Percentiles rank a stretch among this genome's conserved stretches.
Evolutionary conservation across 2,113 vertebrate species (phyloP).

Genomic region (Lepus americanus): DNA sequence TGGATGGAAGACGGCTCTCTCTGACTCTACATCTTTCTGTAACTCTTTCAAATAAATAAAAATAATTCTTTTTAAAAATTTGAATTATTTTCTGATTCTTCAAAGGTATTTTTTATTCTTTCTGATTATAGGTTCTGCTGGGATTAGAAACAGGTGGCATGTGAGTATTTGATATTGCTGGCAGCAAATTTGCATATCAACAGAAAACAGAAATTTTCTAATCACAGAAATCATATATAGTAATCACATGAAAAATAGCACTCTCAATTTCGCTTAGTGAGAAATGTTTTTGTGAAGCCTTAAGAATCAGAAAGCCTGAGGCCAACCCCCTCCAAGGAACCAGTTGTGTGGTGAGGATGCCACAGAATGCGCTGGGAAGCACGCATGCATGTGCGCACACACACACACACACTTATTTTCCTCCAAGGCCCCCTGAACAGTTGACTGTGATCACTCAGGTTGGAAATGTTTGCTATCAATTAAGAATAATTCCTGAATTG

Average conservation of each 20-base stretch:
- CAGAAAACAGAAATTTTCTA: conserved; percentile 77
- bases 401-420: conserved; percentile 22
- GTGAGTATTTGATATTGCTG: conserved; percentile 46
- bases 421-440: conserved; percentile 31
- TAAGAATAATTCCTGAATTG: conserved; percentile 60
- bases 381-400: background rate
- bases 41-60: too few relatives aligned
- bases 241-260: conserved; percentile 50
- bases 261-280: conserved; percentile 35
- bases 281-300: background rate
- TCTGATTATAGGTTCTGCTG: conserved; percentile 67
- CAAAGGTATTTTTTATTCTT: conserved; percentile 40
- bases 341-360: background rate
- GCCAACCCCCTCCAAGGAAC: background rate
- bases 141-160: conserved; percentile 72
- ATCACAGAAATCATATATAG: conserved; percentile 67
- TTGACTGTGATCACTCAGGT: conserved; percentile 32
- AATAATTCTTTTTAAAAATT: background rate
- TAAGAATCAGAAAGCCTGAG: background rate
- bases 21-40: too few relatives aligned
- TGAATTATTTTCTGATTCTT: conserved; percentile 56
- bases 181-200: conserved; percentile 56
- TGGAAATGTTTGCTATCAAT: conserved; percentile 44
- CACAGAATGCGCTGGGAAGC: background rate
- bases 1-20: too few relatives aligned